Conservation (phyloP, 2,797 vertebrate species). For the Catamblyrhynchus diadema region DNA sequence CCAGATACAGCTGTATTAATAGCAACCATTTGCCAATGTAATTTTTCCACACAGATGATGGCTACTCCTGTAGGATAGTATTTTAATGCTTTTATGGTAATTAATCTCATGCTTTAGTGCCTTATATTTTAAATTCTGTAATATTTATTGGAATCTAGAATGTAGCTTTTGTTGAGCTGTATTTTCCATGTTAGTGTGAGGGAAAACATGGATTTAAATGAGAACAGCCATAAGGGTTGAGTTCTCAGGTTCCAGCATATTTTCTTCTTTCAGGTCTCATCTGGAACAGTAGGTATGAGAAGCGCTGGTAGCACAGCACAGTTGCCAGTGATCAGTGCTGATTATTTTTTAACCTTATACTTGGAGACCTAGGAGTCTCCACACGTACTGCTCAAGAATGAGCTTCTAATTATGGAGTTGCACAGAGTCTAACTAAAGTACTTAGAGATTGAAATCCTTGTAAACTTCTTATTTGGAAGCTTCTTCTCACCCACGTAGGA, state of each 20-base stretch:
- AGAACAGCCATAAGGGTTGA: neutral
- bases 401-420: neutral
- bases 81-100: neutral
- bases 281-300: neutral
- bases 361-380: neutral
- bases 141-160: neutral
- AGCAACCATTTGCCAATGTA: neutral
- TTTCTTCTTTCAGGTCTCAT: neutral
- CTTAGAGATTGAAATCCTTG: conserved; percentile 66
- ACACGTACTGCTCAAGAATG: neutral
- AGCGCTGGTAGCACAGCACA: neutral
- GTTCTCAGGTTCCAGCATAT: neutral
- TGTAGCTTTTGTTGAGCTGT: neutral
- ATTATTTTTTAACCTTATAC: neutral
- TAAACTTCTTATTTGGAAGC: conserved; percentile 78
- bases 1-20: neutral
- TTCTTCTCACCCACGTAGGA: conserved; percentile 71
- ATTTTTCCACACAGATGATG: neutral
- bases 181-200: neutral
- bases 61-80: neutral
- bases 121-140: neutral
- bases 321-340: neutral
- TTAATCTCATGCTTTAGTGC: neutral
- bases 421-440: conserved; percentile 55
- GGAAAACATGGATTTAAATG: neutral